Evolutionary conservation across 2,888 invertebrate genomes (phyloP).

Genomic region (Dryococelus australis): DNA sequence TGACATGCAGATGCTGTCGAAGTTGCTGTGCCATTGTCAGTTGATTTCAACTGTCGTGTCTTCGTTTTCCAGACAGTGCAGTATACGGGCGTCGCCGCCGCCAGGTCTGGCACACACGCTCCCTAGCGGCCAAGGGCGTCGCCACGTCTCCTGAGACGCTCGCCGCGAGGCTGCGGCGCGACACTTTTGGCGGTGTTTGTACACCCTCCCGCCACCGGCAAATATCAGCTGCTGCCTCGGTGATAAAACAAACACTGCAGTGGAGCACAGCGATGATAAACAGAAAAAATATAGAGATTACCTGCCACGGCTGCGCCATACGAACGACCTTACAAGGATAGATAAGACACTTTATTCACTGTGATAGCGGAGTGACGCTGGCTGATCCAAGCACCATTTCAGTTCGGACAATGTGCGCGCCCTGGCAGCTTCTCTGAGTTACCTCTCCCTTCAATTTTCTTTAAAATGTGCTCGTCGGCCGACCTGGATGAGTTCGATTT

Average conservation of each 20-base stretch:
- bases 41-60: neutral
- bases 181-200: neutral
- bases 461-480: constrained; percentile 9
- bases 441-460: neutral
- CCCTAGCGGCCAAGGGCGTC: neutral
- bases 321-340: neutral
- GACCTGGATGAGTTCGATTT: constrained; percentile 27
- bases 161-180: neutral
- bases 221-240: neutral
- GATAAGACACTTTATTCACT: neutral
- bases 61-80: neutral
- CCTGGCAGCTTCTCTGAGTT: neutral
- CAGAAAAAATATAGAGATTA: neutral
- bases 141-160: neutral
- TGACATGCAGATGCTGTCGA: neutral
- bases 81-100: neutral
- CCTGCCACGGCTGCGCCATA: neutral
- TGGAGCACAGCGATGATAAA: neutral
- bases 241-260: neutral
- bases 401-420: neutral
- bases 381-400: neutral
- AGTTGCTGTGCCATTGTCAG: neutral
- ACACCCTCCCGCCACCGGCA: neutral
- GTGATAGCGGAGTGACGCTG: neutral
- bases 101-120: no score